These are phyloP conservation scores for Lingula anatina DNA, from an alignment of 2,888 invertebrate species.

Conservation along the genomic window DNA sequence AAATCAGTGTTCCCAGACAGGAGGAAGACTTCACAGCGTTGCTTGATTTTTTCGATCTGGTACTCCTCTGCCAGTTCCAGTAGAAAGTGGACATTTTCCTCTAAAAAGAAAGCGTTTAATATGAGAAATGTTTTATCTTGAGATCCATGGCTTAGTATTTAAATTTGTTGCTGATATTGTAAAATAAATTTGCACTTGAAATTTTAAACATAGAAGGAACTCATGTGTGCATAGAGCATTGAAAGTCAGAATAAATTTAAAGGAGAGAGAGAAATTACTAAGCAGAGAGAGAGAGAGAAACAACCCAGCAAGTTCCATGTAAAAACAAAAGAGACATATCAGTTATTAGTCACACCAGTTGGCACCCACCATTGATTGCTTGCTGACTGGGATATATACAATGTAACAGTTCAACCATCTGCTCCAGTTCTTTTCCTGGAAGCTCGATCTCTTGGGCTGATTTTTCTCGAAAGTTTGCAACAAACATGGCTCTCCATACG, in stretches of 20 bases:
- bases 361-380: conserved; percentile 35
- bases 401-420: conserved; percentile 49
- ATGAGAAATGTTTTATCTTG: neutral
- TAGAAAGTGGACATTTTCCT: conserved; percentile 48
- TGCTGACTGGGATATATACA: conserved; percentile 52
- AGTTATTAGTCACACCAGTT: no score
- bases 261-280: no score
- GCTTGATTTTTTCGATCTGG: conserved; percentile 49
- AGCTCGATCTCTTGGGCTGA: conserved; percentile 25
- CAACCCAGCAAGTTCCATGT: no score
- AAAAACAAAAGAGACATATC: no score
- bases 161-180: no score
- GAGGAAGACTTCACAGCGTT: conserved; percentile 50
- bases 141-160: neutral
- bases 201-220: no score
- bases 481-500: conserved; percentile 36
- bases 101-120: conserved; percentile 24
- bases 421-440: conserved; percentile 37
- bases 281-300: no score
- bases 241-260: no score
- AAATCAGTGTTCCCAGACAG: conserved; percentile 26
- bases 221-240: no score
- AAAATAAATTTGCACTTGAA: no score
- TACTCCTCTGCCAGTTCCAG: conserved; percentile 52
- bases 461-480: conserved; percentile 21